phyloP scores from a whole-genome alignment of 1,140 invertebrate genomes.

The Dinothrombium tinctorium region DNA sequence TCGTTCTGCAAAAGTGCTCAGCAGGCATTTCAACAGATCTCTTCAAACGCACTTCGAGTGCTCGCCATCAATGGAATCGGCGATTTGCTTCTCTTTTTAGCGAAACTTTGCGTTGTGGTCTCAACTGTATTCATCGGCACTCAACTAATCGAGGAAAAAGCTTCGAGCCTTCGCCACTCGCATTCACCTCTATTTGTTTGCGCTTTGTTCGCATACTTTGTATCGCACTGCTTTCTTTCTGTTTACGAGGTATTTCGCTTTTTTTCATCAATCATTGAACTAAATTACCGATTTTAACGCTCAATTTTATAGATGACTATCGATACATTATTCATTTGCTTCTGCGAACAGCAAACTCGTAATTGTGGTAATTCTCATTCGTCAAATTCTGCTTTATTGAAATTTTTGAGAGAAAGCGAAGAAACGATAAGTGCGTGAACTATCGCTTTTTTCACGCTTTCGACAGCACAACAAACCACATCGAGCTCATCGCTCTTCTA shows the following conservation, averaged over 20 bases:
- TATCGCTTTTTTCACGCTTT: no score
- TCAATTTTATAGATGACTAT: constrained; percentile 54
- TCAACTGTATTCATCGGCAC: constrained; percentile 42
- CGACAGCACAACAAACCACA: no score
- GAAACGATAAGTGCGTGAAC: no score
- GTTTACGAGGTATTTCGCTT: constrained; percentile 54
- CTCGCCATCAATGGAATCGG: constrained; percentile 77
- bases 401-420: no score
- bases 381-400: no score
- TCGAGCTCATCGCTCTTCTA: no score
- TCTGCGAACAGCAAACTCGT: no score
- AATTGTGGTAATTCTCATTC: no score
- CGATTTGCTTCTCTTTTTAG: constrained; percentile 77
- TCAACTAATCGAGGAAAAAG: constrained; percentile 35
- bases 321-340: constrained; percentile 77
- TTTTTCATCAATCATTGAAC: constrained; percentile 2
- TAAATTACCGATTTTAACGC: constrained; percentile 3
- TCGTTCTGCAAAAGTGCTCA: constrained; percentile 37
- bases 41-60: constrained; percentile 59
- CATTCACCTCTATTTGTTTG: constrained; percentile 61
- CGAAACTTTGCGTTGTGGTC: constrained; percentile 62
- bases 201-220: constrained; percentile 72
- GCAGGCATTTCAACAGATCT: constrained; percentile 52
- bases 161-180: constrained; percentile 34
- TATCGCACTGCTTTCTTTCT: constrained; percentile 72